Conservation (phyloP, 2,888 invertebrate species). For the Acleris literana region DNA sequence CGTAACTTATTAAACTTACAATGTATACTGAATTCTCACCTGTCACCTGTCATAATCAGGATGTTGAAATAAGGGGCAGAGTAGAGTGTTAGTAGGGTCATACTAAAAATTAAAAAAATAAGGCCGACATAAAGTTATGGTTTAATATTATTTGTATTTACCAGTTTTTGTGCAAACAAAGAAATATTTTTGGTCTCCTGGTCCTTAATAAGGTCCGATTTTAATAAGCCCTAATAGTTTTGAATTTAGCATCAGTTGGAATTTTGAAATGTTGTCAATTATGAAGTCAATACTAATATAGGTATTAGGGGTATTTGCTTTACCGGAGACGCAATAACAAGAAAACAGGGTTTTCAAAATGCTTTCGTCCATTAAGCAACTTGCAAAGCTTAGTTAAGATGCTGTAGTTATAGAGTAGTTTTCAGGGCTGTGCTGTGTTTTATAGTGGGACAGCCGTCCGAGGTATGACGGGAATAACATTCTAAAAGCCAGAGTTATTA, state of each 20-base stretch:
- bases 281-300: neutral
- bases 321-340: constrained; percentile 17
- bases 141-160: too few relatives aligned
- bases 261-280: constrained; percentile 3
- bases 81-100: too few relatives aligned
- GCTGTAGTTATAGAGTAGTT: constrained; percentile 11
- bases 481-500: neutral
- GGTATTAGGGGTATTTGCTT: constrained; percentile 8
- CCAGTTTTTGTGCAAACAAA: too few relatives aligned
- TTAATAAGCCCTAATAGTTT: too few relatives aligned
- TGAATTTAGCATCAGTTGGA: neutral
- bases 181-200: too few relatives aligned
- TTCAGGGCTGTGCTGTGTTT: constrained; percentile 24
- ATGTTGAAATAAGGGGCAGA: too few relatives aligned
- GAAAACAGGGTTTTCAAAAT: constrained; percentile 26
- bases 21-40: too few relatives aligned
- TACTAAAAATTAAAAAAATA: too few relatives aligned
- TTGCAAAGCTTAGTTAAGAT: constrained; percentile 16
- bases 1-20: too few relatives aligned
- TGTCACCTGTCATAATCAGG: too few relatives aligned
- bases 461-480: constrained; percentile 7
- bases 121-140: too few relatives aligned
- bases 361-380: constrained; percentile 31
- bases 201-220: too few relatives aligned
- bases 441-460: constrained; percentile 18